Evolutionary conservation across 1,140 invertebrate genomes (phyloP).

Genomic region (Chironomus striatipennis): DNA sequence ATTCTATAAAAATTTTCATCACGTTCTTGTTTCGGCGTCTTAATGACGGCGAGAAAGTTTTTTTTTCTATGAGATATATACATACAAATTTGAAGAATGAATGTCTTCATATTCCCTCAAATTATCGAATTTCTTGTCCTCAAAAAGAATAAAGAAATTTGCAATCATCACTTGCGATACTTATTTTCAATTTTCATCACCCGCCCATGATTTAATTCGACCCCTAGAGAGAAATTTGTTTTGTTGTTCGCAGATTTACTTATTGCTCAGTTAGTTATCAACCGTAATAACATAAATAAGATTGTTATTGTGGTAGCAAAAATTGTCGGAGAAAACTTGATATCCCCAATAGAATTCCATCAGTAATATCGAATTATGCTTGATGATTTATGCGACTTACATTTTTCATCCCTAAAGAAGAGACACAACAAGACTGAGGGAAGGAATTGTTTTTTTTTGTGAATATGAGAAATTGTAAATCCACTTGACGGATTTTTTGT

Average conservation of each 20-base stretch:
- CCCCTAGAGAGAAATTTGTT: conserved; percentile 12
- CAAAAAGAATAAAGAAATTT: too few relatives aligned
- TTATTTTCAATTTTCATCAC: conserved; percentile 16
- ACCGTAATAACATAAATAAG: not conserved
- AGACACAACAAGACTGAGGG: not conserved
- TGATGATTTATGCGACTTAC: conserved; percentile 1
- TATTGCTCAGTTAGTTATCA: conserved; percentile 17
- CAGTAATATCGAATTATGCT: not conserved
- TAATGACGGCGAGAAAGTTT: conserved; percentile 7
- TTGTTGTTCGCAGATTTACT: not conserved
- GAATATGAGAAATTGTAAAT: not conserved
- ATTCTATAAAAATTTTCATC: not conserved
- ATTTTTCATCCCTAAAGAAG: not conserved
- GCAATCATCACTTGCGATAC: too few relatives aligned
- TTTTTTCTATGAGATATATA: too few relatives aligned
- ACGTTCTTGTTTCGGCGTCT: not conserved
- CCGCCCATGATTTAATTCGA: conserved; percentile 18
- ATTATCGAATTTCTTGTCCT: too few relatives aligned
- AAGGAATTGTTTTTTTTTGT: not conserved
- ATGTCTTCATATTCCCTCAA: too few relatives aligned
- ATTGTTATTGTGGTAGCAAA: conserved; percentile 11
- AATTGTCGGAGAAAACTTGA: not conserved
- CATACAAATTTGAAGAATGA: too few relatives aligned
- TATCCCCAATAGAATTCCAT: not conserved
- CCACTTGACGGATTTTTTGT: not conserved